Percentiles rank a stretch among this genome's conserved stretches.
Conservation (phyloP, 2,888 invertebrate species). For the Rhagonycha lutea region DNA sequence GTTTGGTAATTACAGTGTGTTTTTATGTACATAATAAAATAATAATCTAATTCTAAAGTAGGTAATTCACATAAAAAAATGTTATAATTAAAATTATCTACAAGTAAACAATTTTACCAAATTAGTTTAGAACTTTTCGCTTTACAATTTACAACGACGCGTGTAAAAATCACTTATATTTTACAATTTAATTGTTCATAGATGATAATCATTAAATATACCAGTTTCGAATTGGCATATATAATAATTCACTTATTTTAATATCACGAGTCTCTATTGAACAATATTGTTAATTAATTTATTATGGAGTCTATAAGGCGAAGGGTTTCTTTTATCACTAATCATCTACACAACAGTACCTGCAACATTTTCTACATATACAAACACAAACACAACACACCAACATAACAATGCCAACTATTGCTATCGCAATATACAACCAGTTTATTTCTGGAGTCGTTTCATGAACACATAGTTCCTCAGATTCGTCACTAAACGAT, state of each 20-base stretch:
- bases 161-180: conserved; percentile 29
- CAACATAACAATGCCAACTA: conserved; percentile 42
- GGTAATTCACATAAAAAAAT: conserved; percentile 12
- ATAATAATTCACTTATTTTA: conserved; percentile 24
- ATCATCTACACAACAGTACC: conserved; percentile 49
- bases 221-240: conserved; percentile 13
- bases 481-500: conserved; percentile 71
- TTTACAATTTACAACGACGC: conserved; percentile 30
- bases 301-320: conserved; percentile 19
- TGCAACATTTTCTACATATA: conserved; percentile 51
- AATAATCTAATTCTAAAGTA: conserved; percentile 22
- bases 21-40: conserved; percentile 35
- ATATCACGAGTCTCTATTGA: conserved; percentile 29
- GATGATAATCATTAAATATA: conserved; percentile 18
- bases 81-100: conserved; percentile 21
- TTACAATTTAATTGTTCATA: conserved; percentile 18
- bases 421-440: conserved; percentile 48
- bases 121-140: conserved; percentile 31
- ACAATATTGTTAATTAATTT: conserved; percentile 17
- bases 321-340: conserved; percentile 22
- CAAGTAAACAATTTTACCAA: conserved; percentile 27
- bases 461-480: conserved; percentile 66
- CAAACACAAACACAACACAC: conserved; percentile 51
- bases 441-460: conserved; percentile 48
- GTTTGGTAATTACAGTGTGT: conserved; percentile 39